Base-by-base conservation (phyloP, 2,797 vertebrate species). In the Yasuhikotakia modesta region DNA sequence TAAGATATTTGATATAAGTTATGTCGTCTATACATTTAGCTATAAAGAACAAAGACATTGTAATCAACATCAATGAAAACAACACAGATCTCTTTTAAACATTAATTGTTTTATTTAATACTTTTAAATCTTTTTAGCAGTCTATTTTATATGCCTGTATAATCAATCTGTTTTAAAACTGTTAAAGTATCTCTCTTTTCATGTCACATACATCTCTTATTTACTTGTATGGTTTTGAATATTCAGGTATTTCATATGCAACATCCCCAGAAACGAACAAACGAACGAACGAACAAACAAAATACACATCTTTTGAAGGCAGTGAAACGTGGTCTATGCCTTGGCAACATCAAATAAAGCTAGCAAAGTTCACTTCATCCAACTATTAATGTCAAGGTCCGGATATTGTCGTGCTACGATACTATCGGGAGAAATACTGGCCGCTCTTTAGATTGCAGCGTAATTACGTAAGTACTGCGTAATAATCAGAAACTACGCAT, bases 61-160 rank as follows among this genome's bases (percentile, higher is more conserved):
- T 5, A n/a, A 65, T n/a, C 22, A 69, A 55, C 55, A 64, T 75
- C 88, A 80, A 89, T 89, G 89, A 93, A 89, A 88, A 88, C n/a
- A 82, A 94, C 92, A 89, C 86, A 85, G 45, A 55, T n/a, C n/a
- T 63, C 87, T 92, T 95, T 96, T 92, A 97, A 98, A 96, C 94
- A 96, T 94, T 94, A 96, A 88, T 92, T 93, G 11, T 96, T 96
- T 92, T 95, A 96, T 97, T 96, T 94, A 92, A 95, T 95, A 94
- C 91, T 93, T 88, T n/a, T n/a, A 88, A 88, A 95, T 93, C 92
- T 92, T 94, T 96, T 93, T 93, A 95, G 91, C 92, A 95, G 90
- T 94, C 84, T 83, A 83, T 79, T 87, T 88, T 82, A 84, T 89
- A 86, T 83, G 74, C 63, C 86, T 91, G 80, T 84, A 89, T 88